A percentile compares a stretch with the other conserved stretches of the same genome.
Evolutionary conservation across 1,140 invertebrate species (phyloP).

Genomic region (Rhagoletis zephyria): DNA sequence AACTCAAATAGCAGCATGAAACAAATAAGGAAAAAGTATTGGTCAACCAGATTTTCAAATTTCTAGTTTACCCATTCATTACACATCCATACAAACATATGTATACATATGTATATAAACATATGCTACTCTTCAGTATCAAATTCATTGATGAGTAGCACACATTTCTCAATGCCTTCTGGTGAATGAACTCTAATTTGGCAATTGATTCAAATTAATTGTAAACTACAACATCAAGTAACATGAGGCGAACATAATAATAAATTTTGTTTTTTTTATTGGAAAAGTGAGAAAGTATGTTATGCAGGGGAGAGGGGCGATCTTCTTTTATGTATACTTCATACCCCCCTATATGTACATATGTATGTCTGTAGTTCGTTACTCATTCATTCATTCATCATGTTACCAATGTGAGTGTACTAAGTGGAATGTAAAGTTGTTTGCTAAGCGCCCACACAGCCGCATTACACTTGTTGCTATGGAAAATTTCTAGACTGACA

Average conservation of each 20-base stretch:
- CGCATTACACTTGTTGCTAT: not conserved
- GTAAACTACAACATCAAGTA: not conserved
- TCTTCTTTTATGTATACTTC: not conserved
- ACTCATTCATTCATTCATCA: not conserved
- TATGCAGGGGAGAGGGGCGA: not conserved
- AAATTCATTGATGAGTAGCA: not conserved
- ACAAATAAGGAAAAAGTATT: not conserved
- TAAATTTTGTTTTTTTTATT: not conserved
- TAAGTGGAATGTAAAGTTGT: not conserved
- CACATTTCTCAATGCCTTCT: not conserved
- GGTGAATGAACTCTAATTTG: conserved; percentile 42
- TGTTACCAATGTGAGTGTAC: not conserved
- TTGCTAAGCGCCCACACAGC: not conserved
- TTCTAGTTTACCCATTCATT: not conserved
- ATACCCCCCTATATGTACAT: too few species aligned
- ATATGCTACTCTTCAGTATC: too few species aligned
- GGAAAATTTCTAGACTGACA: too few species aligned
- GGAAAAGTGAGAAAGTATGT: not conserved
- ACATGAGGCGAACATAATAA: not conserved
- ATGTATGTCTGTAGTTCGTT: not conserved
- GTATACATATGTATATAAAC: too few species aligned
- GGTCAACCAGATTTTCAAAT: not conserved
- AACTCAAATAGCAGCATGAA: not conserved
- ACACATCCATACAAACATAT: not conserved
- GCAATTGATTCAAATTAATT: conserved; percentile 29